These are phyloP conservation scores for Schizopygopsis pylzovi DNA, from an alignment of 2,797 vertebrate genomes.

Conservation along the genomic window DNA sequence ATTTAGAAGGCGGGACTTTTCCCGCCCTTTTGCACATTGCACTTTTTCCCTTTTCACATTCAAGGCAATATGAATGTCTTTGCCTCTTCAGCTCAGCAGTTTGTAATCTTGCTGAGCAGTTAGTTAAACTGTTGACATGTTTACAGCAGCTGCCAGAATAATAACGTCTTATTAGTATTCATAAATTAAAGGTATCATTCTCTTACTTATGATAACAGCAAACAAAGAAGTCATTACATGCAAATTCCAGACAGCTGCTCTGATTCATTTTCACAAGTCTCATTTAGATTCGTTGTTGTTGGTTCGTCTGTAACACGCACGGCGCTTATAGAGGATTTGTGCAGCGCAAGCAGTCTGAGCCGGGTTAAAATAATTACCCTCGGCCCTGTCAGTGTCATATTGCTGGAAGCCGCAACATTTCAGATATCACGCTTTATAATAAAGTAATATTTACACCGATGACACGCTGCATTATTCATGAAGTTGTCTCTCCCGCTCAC, in stretches of 20 bases:
- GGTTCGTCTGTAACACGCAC: background rate
- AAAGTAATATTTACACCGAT: background rate
- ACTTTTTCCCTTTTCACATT: background rate
- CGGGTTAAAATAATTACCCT: constrained; percentile 31
- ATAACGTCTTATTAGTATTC: background rate
- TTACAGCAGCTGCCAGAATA: background rate
- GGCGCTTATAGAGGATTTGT: constrained; percentile 4
- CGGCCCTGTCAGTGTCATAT: constrained; percentile 1
- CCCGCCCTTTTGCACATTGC: background rate
- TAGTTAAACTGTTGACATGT: background rate
- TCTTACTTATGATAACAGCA: background rate
- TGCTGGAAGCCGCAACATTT: background rate
- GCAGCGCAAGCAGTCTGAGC: background rate
- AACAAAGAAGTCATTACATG: constrained; percentile 16
- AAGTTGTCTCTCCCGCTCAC: background rate
- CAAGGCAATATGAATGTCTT: background rate
- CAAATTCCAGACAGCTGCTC: constrained; percentile 9
- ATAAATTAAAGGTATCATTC: background rate
- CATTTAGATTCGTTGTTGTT: background rate
- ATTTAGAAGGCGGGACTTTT: background rate
- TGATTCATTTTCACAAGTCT: background rate
- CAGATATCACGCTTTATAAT: constrained; percentile 7
- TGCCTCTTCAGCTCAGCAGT: background rate
- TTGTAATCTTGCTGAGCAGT: background rate
- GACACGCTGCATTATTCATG: constrained; percentile 31